Conservation (phyloP, 2,888 invertebrate species). For the Theretra japonica region DNA sequence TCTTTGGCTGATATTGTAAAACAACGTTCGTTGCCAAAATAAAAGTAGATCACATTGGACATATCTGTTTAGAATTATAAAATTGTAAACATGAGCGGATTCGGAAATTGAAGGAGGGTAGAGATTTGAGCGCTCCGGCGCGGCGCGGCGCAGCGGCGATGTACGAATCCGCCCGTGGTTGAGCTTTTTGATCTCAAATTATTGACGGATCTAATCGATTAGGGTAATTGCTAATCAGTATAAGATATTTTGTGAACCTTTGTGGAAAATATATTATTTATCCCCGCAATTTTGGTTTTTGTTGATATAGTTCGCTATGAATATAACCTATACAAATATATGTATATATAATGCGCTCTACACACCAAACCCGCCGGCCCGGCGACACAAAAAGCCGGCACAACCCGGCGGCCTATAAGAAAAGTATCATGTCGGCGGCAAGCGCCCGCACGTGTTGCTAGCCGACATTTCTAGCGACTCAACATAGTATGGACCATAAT, state of each 20-base stretch:
- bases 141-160: no score
- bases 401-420: no score
- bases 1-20: slow-evolving; percentile 1
- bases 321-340: no score
- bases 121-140: neutral
- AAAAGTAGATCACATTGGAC: neutral
- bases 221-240: slow-evolving; percentile 21
- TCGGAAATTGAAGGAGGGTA: neutral
- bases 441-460: no score
- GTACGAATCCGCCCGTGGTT: slow-evolving; percentile 1
- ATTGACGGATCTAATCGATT: slow-evolving; percentile 21
- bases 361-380: no score
- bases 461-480: no score
- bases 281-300: neutral
- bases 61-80: slow-evolving; percentile 11
- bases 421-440: no score
- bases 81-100: slow-evolving; percentile 23
- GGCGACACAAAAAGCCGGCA: no score
- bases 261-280: slow-evolving; percentile 20
- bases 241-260: slow-evolving; percentile 21
- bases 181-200: slow-evolving; percentile 9
- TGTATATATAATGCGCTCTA: no score
- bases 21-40: slow-evolving; percentile 14
- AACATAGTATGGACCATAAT: no score
- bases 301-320: no score